Base-by-base conservation (phyloP, 2,113 vertebrate genomes). In the Spea multiplicata region DNA sequence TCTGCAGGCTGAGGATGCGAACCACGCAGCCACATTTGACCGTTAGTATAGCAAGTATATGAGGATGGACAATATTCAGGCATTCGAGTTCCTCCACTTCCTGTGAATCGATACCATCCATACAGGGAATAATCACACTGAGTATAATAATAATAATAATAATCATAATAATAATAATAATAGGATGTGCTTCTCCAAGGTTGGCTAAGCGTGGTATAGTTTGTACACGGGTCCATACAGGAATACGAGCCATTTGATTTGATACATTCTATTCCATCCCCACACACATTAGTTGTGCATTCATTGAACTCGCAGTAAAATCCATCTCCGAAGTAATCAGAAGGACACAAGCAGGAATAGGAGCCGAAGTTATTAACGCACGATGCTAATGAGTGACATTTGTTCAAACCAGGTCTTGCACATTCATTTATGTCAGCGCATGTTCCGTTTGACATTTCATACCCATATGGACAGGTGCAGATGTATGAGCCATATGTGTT, bases 61-160 rank as follows among this genome's bases (percentile, higher is more conserved):
- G 10, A 0, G 0, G 75, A 66, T 1, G 85, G 74, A 5, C 87
- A 89, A 6, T 30, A 6, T 53, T 87, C 85, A 0, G 85, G 47
- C 66, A 88, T 81, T 52, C 48, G 73, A 0, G n/a, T 44, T 7
- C 85, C 87, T 48, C 86, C 86, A 0, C 49, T 61, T 0, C 86
- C 85, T 45, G 79, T 66, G 49, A 88, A 88, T 17, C 86, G 87
- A 71, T 86, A 86, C 88, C 87, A 88, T 71, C 85, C 87, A 0
- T 0, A 0, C 46, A 77, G 10, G 5, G 16, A 0, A 0, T 0
- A 0, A 7, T 88, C 86, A 64, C 88, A 88, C 0, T 8, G 1
- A 0, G 0, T 0, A 0, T 8, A 53, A 0, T 0, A 30, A 0
- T 0, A 0, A 0, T 0, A 52, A 13, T 30, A 12, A 13, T 59